Conservation (phyloP, 2,113 vertebrate species). For the Origma solitaria region DNA sequence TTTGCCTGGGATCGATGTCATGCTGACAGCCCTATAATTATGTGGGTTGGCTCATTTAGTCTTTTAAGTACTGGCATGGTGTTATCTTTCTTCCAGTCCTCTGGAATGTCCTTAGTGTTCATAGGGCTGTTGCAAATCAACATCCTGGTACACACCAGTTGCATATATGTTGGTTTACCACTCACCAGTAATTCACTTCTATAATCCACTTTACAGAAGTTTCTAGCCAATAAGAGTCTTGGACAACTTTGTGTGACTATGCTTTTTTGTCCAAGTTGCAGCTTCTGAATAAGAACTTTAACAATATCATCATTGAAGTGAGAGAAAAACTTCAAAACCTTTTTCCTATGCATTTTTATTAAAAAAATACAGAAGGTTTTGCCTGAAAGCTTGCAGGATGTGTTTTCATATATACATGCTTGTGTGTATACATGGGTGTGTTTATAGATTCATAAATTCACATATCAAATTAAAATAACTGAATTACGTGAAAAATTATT, state of each 20-base stretch:
- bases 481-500: background rate
- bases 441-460: background rate
- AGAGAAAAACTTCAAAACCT: background rate
- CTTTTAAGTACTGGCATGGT: background rate
- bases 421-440: background rate
- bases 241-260: background rate
- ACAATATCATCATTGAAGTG: background rate
- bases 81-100: background rate
- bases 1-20: background rate
- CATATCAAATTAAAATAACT: background rate
- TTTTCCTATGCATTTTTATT: background rate
- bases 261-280: background rate
- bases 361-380: background rate
- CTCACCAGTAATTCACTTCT: background rate
- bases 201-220: background rate
- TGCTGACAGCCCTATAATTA: constrained; percentile 30
- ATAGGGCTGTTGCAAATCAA: background rate
- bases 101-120: background rate
- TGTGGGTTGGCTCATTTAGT: background rate
- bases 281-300: background rate
- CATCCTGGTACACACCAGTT: background rate
- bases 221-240: background rate
- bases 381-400: background rate
- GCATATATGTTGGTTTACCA: background rate
- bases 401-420: background rate